A percentile compares a stretch with the other conserved stretches of the same genome.
phyloP scores from a whole-genome alignment of 2,113 vertebrate species.

The Amphiprion percula region DNA sequence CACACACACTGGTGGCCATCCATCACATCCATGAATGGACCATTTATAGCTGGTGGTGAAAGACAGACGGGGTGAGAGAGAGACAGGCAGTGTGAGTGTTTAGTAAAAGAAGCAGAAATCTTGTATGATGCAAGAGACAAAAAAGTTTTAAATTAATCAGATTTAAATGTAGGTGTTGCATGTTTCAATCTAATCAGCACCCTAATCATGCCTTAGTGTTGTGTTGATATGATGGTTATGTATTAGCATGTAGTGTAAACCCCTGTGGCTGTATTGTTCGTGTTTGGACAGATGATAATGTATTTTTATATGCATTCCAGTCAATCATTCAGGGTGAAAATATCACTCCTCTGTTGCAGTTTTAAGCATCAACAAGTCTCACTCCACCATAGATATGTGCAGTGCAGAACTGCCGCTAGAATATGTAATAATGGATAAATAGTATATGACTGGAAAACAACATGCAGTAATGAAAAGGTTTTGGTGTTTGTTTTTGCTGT shows the following conservation, averaged over 20 bases:
- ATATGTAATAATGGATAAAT: neutral
- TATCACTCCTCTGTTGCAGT: conserved; percentile 1
- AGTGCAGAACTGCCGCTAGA: neutral
- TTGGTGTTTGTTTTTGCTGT: no score
- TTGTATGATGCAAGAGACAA: conserved; percentile 18
- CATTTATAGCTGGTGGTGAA: conserved; percentile 52
- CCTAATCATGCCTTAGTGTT: neutral
- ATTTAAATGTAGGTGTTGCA: neutral
- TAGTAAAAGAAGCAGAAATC: conserved; percentile 31
- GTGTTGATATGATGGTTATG: conserved; percentile 35
- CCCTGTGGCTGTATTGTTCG: conserved; percentile 33
- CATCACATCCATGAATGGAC: conserved; percentile 62
- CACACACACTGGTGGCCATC: conserved; percentile 37
- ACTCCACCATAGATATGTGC: neutral
- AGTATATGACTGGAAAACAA: no score
- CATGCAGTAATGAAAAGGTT: no score
- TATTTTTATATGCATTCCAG: conserved; percentile 22
- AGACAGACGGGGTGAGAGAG: conserved; percentile 32
- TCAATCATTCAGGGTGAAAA: conserved; percentile 11
- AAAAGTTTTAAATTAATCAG: conserved; percentile 38
- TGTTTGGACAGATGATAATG: conserved; percentile 17
- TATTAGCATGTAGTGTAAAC: conserved; percentile 46
- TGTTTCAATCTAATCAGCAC: conserved; percentile 33
- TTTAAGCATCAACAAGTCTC: neutral
- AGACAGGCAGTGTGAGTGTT: conserved; percentile 24